Percentiles rank a stretch among this genome's conserved stretches.
Conservation (phyloP, 2,888 invertebrate genomes). For the Agonopterix subpropinquella region DNA sequence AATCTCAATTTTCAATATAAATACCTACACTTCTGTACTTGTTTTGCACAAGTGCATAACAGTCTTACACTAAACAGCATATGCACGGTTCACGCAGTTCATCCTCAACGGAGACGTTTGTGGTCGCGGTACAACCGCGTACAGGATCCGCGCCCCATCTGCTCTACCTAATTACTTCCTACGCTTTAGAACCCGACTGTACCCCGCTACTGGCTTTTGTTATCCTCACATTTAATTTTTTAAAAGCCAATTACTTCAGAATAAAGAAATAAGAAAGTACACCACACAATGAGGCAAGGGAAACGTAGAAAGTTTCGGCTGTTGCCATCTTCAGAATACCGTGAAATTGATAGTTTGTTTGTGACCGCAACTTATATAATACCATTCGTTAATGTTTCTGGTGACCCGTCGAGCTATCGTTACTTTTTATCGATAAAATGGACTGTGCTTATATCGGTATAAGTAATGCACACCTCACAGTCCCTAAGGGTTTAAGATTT, state of each 20-base stretch:
- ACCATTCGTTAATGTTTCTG: neutral
- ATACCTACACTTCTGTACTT: too few species aligned
- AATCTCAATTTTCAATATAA: too few species aligned
- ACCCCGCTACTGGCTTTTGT: slow-evolving; percentile 44
- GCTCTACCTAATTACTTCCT: slow-evolving; percentile 62
- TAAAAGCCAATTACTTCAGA: slow-evolving; percentile 50
- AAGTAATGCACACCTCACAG: too few species aligned
- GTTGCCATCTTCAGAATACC: slow-evolving; percentile 48
- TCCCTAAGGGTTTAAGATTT: too few species aligned
- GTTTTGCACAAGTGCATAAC: too few species aligned
- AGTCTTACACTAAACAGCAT: too few species aligned
- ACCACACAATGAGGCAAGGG: slow-evolving; percentile 44
- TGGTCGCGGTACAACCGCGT: slow-evolving; percentile 23
- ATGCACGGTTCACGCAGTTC: neutral
- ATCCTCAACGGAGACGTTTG: slow-evolving; percentile 16
- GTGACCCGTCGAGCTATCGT: too few species aligned
- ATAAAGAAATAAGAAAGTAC: slow-evolving; percentile 62
- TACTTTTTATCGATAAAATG: too few species aligned
- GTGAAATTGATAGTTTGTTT: slow-evolving; percentile 53
- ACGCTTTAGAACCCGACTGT: slow-evolving; percentile 48
- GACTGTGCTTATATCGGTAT: too few species aligned
- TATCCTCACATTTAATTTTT: slow-evolving; percentile 47
- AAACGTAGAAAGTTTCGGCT: slow-evolving; percentile 49
- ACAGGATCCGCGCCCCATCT: slow-evolving; percentile 53
- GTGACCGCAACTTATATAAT: slow-evolving; percentile 44